phyloP scores from a whole-genome alignment of 2,888 invertebrate species.

The Lepidochrysops patricia region DNA sequence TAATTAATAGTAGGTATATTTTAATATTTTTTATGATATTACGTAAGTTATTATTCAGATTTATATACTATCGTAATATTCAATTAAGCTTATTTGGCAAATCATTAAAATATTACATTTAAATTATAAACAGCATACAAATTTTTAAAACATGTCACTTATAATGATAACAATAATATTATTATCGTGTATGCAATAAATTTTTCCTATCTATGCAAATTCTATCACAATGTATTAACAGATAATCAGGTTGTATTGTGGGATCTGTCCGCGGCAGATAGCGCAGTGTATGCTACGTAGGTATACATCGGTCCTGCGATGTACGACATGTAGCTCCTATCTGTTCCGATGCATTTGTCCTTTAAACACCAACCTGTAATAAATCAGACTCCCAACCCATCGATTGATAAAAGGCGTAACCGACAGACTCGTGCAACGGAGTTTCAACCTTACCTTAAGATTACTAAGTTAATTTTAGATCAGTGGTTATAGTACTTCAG shows the following conservation, averaged over 20 bases:
- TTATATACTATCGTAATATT: too few relatives aligned
- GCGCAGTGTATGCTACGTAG: slow-evolving; percentile 48
- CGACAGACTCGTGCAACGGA: slow-evolving; percentile 17
- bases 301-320: slow-evolving; percentile 70
- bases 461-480: slow-evolving; percentile 24
- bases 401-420: slow-evolving; percentile 31
- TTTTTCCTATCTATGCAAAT: background rate
- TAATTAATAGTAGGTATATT: too few relatives aligned
- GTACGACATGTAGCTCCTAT: slow-evolving; percentile 73
- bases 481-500: slow-evolving; percentile 19
- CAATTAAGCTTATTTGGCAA: background rate
- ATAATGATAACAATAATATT: background rate
- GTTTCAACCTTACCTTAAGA: slow-evolving; percentile 22
- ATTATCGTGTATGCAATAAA: background rate
- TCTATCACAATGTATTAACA: background rate
- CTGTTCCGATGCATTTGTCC: slow-evolving; percentile 75
- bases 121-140: too few relatives aligned
- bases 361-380: slow-evolving; percentile 75
- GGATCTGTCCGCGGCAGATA: slow-evolving; percentile 33
- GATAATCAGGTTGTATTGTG: slow-evolving; percentile 27
- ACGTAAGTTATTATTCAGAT: too few relatives aligned
- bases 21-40: too few relatives aligned
- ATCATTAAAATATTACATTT: background rate
- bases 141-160: too few relatives aligned
- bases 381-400: slow-evolving; percentile 54